Evolutionary conservation across 2,888 invertebrate species (phyloP).

Genomic region (Digitonthophagus gazella): DNA sequence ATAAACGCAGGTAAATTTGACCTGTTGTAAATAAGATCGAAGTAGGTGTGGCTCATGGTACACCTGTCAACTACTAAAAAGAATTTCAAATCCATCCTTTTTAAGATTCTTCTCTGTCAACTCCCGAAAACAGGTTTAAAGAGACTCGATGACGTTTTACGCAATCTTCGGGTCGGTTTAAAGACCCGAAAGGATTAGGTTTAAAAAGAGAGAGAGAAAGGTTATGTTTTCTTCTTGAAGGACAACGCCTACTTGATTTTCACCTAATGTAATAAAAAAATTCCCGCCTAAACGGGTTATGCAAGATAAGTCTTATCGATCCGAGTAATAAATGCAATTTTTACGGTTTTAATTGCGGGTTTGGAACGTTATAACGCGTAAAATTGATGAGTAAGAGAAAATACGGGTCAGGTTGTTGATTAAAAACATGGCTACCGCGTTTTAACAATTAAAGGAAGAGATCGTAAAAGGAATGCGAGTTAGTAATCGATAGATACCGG

Average conservation of each 20-base stretch:
- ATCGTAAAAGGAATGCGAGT: neutral
- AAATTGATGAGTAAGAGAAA: neutral
- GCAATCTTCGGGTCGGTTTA: too few relatives aligned
- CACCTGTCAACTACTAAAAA: neutral
- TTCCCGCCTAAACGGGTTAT: neutral
- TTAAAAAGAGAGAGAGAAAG: neutral
- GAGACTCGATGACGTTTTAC: too few relatives aligned
- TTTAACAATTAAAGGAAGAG: neutral
- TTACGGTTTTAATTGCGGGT: neutral
- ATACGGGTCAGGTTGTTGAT: constrained; percentile 9
- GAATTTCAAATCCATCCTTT: too few relatives aligned
- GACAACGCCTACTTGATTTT: neutral
- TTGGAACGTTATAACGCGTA: too few relatives aligned
- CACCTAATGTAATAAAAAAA: neutral
- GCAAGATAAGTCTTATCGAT: neutral
- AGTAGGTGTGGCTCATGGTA: neutral
- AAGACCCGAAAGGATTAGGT: neutral
- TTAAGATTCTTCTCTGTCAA: too few relatives aligned
- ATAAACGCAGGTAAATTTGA: neutral
- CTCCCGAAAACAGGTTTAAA: too few relatives aligned
- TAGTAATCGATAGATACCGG: constrained; percentile 1
- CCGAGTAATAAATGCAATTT: neutral
- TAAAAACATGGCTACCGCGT: neutral
- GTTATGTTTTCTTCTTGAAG: neutral
- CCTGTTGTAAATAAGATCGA: neutral